These are phyloP conservation scores for Atrichornis clamosus DNA, from an alignment of 2,113 vertebrate genomes.

Conservation along the genomic window DNA sequence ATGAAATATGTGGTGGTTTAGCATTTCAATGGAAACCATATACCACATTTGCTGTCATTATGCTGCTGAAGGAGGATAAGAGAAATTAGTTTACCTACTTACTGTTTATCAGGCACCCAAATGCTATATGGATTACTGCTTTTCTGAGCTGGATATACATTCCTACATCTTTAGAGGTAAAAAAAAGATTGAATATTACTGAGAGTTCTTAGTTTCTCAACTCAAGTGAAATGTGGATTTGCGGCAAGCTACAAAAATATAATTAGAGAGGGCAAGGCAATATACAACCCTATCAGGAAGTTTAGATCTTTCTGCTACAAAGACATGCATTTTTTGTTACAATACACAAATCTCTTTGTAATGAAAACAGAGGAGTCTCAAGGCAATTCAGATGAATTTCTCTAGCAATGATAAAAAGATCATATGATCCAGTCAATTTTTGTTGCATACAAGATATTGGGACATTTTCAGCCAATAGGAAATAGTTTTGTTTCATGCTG, in stretches of 20 bases:
- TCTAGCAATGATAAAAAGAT: neutral
- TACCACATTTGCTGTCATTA: neutral
- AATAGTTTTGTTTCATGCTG: neutral
- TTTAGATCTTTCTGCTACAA: neutral
- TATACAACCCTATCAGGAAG: neutral
- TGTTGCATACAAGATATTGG: neutral
- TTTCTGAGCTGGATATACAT: neutral
- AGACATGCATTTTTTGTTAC: neutral
- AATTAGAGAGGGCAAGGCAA: neutral
- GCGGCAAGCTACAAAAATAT: neutral
- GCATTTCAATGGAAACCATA: neutral
- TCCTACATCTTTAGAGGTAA: neutral
- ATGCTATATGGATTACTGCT: neutral
- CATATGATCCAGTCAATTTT: neutral
- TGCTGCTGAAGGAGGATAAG: neutral
- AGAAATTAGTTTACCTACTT: neutral
- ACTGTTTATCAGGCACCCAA: neutral
- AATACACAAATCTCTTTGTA: neutral
- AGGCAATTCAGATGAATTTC: neutral
- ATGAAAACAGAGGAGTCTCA: neutral
- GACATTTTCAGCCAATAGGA: neutral
- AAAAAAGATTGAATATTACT: neutral
- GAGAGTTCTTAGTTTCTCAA: neutral
- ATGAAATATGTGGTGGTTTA: constrained; percentile 13
- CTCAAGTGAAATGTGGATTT: neutral